phyloP scores from a whole-genome alignment of 2,888 invertebrate species.

The Chaetogeoica ovagalla region DNA sequence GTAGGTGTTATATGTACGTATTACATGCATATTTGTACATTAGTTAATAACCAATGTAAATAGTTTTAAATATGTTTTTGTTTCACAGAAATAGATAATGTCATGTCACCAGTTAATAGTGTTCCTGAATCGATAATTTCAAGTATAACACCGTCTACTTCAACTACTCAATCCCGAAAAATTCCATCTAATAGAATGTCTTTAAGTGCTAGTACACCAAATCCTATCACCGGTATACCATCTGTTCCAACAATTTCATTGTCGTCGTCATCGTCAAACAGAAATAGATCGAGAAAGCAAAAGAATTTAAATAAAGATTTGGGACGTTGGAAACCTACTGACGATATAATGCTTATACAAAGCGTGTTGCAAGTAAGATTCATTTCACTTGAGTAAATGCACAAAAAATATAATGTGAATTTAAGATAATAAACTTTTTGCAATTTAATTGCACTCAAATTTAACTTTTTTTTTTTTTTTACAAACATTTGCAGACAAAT shows the following conservation, averaged over 20 bases:
- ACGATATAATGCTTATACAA: constrained; percentile 90
- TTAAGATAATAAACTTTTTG: not conserved
- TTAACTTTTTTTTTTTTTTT: constrained; percentile 54
- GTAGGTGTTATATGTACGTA: too few relatives aligned
- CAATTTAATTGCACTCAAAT: not conserved
- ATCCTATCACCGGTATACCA: constrained; percentile 1
- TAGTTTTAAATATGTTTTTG: too few relatives aligned
- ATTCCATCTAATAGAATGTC: constrained; percentile 35
- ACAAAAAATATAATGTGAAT: not conserved
- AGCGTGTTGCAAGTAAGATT: constrained; percentile 81
- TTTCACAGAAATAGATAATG: constrained; percentile 37
- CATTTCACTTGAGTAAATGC: not conserved
- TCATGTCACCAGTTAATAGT: constrained; percentile 47
- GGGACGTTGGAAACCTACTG: constrained; percentile 95
- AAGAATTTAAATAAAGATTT: constrained; percentile 69
- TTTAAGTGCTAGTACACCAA: not conserved
- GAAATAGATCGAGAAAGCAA: constrained; percentile 48
- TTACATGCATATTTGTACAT: too few relatives aligned
- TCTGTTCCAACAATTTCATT: constrained; percentile 21
- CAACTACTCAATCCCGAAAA: constrained; percentile 42
- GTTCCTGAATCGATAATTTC: constrained; percentile 30
- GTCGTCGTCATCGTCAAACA: constrained; percentile 22
- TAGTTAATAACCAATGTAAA: not conserved
- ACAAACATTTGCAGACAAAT: constrained; percentile 61
- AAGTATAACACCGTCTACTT: constrained; percentile 27